A percentile compares a stretch with the other conserved stretches of the same genome.
Conservation (phyloP, 2,113 vertebrate genomes). For the Fregetta grallaria region DNA sequence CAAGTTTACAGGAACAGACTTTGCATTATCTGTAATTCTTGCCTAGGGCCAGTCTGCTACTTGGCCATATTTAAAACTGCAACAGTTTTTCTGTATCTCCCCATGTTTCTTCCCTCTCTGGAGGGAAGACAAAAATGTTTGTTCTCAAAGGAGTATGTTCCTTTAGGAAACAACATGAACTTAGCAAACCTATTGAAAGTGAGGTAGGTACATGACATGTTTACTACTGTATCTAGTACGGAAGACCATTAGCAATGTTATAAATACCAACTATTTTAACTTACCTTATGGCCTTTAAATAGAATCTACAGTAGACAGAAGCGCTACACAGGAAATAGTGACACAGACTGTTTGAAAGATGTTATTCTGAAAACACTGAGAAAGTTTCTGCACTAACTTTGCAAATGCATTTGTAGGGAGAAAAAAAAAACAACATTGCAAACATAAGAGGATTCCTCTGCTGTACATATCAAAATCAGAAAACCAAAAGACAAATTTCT, state of each 20-base stretch:
- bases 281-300: not conserved
- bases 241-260: not conserved
- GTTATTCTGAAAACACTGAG: not conserved
- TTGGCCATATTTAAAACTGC: not conserved
- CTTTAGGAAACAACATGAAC: not conserved
- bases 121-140: not conserved
- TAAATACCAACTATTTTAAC: not conserved
- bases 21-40: not conserved
- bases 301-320: not conserved
- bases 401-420: not conserved
- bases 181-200: not conserved
- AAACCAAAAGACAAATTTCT: not conserved
- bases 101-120: not conserved
- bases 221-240: not conserved
- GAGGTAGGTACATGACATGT: not conserved
- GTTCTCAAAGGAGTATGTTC: not conserved
- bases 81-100: not conserved
- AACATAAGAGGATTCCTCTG: not conserved
- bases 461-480: not conserved
- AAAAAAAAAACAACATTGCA: not conserved
- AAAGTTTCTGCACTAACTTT: not conserved
- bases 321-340: not conserved
- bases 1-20: not conserved
- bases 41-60: not conserved
- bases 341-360: not conserved